These are phyloP conservation scores for Hirtodrosophila confusa DNA, from an alignment of 2,888 invertebrate genomes.

Conservation along the genomic window DNA sequence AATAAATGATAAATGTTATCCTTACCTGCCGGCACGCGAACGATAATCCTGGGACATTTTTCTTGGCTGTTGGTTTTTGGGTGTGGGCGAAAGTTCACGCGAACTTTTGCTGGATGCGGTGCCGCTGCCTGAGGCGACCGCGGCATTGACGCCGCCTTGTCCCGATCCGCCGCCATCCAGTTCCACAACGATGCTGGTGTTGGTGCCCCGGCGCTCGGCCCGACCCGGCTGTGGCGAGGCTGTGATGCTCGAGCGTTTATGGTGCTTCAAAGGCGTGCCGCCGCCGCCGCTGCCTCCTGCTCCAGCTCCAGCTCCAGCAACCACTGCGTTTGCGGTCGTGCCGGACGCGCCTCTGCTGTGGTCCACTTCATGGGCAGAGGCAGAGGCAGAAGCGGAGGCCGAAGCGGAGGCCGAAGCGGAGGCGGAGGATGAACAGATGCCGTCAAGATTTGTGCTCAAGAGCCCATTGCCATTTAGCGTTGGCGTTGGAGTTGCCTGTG, in stretches of 20 bases:
- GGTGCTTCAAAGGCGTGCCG: constrained; percentile 70
- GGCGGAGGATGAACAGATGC: constrained; percentile 15
- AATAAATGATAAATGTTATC: constrained; percentile 31
- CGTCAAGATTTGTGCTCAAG: constrained; percentile 56
- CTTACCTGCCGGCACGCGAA: constrained; percentile 80
- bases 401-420: constrained; percentile 13
- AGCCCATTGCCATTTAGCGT: constrained; percentile 69
- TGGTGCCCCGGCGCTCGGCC: constrained; percentile 64
- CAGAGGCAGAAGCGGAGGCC: constrained; percentile 13
- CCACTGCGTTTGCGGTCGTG: constrained; percentile 12
- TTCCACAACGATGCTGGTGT: constrained; percentile 70
- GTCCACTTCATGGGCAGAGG: constrained; percentile 57
- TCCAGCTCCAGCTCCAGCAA: constrained; percentile 10
- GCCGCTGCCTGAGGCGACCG: constrained; percentile 55
- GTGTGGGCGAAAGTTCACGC: constrained; percentile 82
- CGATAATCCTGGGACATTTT: constrained; percentile 84
- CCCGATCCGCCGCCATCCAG: constrained; percentile 38
- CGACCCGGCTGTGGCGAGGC: constrained; percentile 57
- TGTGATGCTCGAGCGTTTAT: constrained; percentile 64
- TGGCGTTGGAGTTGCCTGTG: constrained; percentile 45
- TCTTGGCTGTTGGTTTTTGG: constrained; percentile 81
- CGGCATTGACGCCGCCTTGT: constrained; percentile 21
- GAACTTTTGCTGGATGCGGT: constrained; percentile 69
- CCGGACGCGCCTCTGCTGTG: constrained; percentile 36
- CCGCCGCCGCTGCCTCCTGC: constrained; percentile 37